These are phyloP conservation scores for Drosophila nannoptera DNA, from an alignment of 1,140 invertebrate species.

Conservation along the genomic window DNA sequence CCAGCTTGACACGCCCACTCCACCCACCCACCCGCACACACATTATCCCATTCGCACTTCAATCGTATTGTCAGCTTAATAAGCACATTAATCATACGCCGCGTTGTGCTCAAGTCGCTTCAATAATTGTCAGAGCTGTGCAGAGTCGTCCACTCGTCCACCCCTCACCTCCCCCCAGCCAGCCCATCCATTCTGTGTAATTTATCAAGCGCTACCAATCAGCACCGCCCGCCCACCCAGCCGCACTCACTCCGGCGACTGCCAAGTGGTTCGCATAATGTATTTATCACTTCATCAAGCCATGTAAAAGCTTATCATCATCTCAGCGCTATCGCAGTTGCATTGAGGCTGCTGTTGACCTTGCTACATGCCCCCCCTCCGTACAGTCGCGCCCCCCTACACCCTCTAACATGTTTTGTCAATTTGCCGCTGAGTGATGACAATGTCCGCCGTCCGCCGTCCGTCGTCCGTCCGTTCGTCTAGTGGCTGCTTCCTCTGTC, in stretches of 20 bases:
- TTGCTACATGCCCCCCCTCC: constrained; percentile 25
- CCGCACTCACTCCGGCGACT: neutral
- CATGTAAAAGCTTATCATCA: constrained; percentile 65
- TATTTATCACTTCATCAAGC: constrained; percentile 75
- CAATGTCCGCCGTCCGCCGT: constrained; percentile 21
- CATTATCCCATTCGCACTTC: neutral
- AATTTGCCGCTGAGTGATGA: constrained; percentile 66
- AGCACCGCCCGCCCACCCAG: constrained; percentile 1
- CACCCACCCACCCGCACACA: neutral
- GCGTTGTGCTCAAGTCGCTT: constrained; percentile 60
- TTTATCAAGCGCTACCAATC: constrained; percentile 50
- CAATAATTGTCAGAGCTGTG: constrained; percentile 45
- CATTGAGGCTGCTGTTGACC: constrained; percentile 52
- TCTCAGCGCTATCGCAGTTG: constrained; percentile 6
- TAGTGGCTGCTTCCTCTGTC: constrained; percentile 51
- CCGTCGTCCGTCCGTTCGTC: constrained; percentile 13
- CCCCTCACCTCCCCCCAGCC: neutral
- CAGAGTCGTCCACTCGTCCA: neutral
- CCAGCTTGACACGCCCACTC: constrained; percentile 28
- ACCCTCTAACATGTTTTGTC: constrained; percentile 59
- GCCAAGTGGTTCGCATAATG: constrained; percentile 54
- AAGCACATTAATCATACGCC: constrained; percentile 73
- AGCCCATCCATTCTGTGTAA: constrained; percentile 27
- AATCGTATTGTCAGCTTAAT: constrained; percentile 42
- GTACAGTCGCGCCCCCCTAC: neutral